phyloP scores from a whole-genome alignment of 2,888 invertebrate species.

The Camptogramma bilineatum region DNA sequence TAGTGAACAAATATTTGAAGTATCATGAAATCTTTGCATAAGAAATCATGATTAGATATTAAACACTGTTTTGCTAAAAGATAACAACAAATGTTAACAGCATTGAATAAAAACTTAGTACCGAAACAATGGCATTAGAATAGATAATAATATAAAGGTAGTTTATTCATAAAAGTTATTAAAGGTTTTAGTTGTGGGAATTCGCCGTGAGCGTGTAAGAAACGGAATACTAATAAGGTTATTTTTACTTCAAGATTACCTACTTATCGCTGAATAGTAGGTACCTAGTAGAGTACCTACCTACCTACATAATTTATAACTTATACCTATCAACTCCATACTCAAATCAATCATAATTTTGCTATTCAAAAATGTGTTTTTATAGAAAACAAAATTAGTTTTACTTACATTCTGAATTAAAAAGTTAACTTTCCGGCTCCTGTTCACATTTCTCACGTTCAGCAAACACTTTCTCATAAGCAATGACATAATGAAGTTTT shows the following conservation, averaged over 20 bases:
- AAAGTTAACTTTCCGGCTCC: slow-evolving; percentile 58
- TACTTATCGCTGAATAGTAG: too few relatives aligned
- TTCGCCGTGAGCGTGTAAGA: background rate
- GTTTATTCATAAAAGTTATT: background rate
- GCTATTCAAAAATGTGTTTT: background rate
- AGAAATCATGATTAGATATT: background rate
- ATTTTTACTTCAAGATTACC: too few relatives aligned
- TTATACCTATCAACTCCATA: too few relatives aligned
- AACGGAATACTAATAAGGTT: background rate
- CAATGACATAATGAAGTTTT: slow-evolving; percentile 61
- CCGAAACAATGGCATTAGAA: too few relatives aligned
- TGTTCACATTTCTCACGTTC: slow-evolving; percentile 62
- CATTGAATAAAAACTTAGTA: background rate
- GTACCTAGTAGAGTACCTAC: background rate
- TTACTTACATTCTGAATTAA: slow-evolving; percentile 67
- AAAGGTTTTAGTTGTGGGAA: background rate
- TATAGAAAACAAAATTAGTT: background rate
- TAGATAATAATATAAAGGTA: background rate
- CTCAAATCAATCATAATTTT: too few relatives aligned
- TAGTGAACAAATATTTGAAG: background rate
- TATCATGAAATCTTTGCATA: background rate
- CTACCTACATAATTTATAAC: too few relatives aligned
- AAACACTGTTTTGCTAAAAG: too few relatives aligned
- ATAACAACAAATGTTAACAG: background rate
- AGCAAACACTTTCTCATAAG: slow-evolving; percentile 67